Evolutionary conservation across 2,797 vertebrate species (phyloP).

Genomic region (Pteropus rufus): DNA sequence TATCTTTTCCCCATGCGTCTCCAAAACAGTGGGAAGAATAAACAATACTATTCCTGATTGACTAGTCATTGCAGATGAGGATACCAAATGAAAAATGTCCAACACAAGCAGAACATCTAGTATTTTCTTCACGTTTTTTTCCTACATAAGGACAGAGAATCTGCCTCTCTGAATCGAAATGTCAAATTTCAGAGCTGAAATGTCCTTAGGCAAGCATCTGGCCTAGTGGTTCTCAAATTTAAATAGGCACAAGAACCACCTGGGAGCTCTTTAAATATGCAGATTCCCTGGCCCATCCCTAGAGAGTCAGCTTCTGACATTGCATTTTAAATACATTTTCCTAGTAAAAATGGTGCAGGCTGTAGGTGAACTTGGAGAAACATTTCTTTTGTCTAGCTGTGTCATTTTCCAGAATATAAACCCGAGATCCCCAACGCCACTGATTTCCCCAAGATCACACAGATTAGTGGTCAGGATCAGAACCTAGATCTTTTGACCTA

Average conservation of each 20-base stretch:
- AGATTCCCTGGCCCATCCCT: not conserved
- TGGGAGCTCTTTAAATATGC: not conserved
- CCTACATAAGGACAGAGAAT: not conserved
- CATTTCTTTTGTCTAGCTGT: not conserved
- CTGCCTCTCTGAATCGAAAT: not conserved
- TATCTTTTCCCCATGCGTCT: not conserved
- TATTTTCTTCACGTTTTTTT: slow-evolving; percentile 36
- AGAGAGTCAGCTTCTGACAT: not conserved
- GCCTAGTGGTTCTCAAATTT: not conserved
- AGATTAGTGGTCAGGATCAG: not conserved
- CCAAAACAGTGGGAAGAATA: slow-evolving; percentile 43
- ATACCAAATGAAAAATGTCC: slow-evolving; percentile 21
- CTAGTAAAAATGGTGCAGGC: not conserved
- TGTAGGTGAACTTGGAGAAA: not conserved
- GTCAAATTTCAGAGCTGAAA: not conserved
- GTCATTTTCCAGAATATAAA: not conserved
- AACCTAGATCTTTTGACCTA: not conserved
- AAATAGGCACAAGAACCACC: not conserved
- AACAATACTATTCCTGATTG: slow-evolving; percentile 45
- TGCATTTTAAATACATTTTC: not conserved
- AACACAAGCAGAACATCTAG: slow-evolving; percentile 37
- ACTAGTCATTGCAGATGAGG: not conserved
- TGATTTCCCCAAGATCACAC: not conserved
- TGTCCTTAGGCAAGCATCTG: not conserved
- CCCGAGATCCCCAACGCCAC: not conserved